Conservation (phyloP, 2,888 invertebrate species). For the Apodemia duryi region DNA sequence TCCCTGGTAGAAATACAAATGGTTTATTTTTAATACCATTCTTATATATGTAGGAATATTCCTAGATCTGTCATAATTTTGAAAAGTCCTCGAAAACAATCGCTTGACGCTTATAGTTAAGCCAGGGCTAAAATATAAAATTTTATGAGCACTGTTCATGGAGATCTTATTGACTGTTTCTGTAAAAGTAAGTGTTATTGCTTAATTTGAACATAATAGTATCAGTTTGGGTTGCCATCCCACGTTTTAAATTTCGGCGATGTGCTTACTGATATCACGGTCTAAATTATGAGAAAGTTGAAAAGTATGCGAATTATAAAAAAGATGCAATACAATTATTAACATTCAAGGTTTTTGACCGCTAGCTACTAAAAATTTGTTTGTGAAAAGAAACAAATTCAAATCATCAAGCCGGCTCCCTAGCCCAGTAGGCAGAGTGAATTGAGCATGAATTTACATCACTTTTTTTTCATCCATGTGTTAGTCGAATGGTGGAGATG, state of each 20-base stretch:
- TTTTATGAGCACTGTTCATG: slow-evolving; percentile 60
- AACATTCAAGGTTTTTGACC: too few relatives aligned
- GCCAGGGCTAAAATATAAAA: slow-evolving; percentile 61
- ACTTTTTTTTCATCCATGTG: too few relatives aligned
- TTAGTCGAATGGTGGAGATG: too few relatives aligned
- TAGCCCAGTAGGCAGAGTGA: too few relatives aligned
- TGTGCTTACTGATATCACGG: background rate
- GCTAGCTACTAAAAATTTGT: too few relatives aligned
- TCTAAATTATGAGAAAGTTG: background rate
- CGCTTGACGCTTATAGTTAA: slow-evolving; percentile 35
- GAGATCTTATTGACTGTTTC: slow-evolving; percentile 53
- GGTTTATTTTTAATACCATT: too few relatives aligned
- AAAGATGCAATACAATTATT: background rate
- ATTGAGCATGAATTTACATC: too few relatives aligned
- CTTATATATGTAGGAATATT: too few relatives aligned
- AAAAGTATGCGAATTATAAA: background rate
- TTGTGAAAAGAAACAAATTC: too few relatives aligned
- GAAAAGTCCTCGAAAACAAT: background rate
- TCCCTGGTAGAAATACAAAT: too few relatives aligned
- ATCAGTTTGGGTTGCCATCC: slow-evolving; percentile 47
- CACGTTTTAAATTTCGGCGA: slow-evolving; percentile 28
- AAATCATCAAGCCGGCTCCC: too few relatives aligned
- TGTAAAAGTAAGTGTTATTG: slow-evolving; percentile 70
- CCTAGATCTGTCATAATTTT: too few relatives aligned
- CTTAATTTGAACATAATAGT: slow-evolving; percentile 70